Base-by-base conservation (phyloP, 1,140 invertebrate species). In the Dolichoris vasculosae region DNA sequence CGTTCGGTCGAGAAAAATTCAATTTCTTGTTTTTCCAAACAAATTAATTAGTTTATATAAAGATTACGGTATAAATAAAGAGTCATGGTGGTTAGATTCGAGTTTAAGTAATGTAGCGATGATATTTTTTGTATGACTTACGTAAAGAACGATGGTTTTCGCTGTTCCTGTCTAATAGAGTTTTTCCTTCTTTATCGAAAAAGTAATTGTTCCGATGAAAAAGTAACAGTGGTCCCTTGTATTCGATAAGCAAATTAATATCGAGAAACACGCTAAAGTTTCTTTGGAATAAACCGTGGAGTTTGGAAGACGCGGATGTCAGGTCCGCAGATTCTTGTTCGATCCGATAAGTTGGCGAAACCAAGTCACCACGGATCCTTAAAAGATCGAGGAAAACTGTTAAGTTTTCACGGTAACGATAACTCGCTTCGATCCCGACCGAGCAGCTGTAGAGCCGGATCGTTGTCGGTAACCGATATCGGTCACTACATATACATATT, bases 171-270 rank as follows among this genome's bases (percentile, higher is more conserved):
- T 43, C 69, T 43, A 73, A 73, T n/a, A 13, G 69, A 73, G 40
- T 43, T 43, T 26, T 43, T 73, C 38, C 69, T 11, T 38, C 38
- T 43, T 73, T 40, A 20, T 43, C 4, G n/a, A n/a, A 26, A 40
- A 26, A 73, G 38, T 26, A 73, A 43, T 43, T 43, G 69, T 73
- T 73, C 38, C 38, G 11, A 73, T 73, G 69, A 73, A 73, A 73
- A 43, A 43, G 69, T 73, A 73, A 73, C 20, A 73, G 69, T n/a
- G 69, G 15, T n/a, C 11, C 7, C 30, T 9, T 15, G 1, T 67
- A 35, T 15, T 67, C 13, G 20, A n/a, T 30, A 64, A 64, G 30
- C 23, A 63, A 32, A 59, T 4, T 1, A 67, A 8, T 13, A 67
- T 51, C 20, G 11, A 17, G 2, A 51, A 51, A 15, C 8, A 67